phyloP scores from a whole-genome alignment of 1,140 invertebrate genomes.

The Colletes gigas region DNA sequence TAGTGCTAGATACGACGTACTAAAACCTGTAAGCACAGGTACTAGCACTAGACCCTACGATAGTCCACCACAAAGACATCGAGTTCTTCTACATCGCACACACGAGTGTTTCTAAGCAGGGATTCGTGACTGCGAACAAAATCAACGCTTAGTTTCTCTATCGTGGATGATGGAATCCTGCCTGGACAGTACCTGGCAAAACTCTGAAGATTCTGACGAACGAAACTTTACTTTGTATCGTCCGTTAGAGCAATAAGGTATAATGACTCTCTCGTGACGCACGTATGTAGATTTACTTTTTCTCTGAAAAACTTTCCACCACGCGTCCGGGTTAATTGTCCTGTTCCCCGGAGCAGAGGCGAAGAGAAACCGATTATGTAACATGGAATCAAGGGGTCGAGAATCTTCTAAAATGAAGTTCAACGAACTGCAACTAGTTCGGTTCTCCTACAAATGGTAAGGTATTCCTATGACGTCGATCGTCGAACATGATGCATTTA shows the following conservation, averaged over 20 bases:
- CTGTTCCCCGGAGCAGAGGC: too few species aligned
- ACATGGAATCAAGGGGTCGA: neutral
- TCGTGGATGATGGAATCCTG: conserved; percentile 40
- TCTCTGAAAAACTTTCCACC: too few species aligned
- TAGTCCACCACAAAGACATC: conserved; percentile 45
- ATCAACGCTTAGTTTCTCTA: conserved; percentile 30
- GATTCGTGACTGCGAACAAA: conserved; percentile 25
- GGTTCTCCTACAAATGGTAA: conserved; percentile 1
- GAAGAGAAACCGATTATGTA: neutral
- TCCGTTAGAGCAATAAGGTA: neutral
- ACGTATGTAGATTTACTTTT: too few species aligned
- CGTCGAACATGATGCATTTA: conserved; percentile 19
- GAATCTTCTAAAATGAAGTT: conserved; percentile 21
- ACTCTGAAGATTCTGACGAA: neutral
- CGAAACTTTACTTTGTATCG: neutral
- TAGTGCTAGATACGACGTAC: conserved; percentile 38
- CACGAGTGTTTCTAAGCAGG: conserved; percentile 15
- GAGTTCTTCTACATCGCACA: conserved; percentile 35
- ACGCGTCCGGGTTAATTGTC: too few species aligned
- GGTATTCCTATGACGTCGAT: conserved; percentile 20
- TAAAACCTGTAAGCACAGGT: conserved; percentile 47
- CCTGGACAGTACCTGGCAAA: conserved; percentile 26
- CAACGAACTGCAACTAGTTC: conserved; percentile 31
- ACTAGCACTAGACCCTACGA: conserved; percentile 55
- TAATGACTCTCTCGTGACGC: too few species aligned